Evolutionary conservation across 2,888 invertebrate species (phyloP).

Genomic region (Steinernema hermaphroditum): DNA sequence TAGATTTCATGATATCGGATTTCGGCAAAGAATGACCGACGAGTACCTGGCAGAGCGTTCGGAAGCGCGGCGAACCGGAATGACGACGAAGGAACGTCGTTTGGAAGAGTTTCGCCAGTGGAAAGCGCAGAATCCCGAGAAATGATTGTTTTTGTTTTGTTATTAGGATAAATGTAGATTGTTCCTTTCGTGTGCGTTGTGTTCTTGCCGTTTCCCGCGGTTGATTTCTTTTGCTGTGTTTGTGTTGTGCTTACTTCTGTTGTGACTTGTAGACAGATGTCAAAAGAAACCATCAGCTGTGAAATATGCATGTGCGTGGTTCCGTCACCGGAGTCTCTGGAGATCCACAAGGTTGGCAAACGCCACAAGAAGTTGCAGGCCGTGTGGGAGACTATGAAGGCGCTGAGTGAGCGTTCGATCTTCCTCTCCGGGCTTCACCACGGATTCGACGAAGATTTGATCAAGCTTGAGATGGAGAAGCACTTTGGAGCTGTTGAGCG

Average conservation of each 20-base stretch:
- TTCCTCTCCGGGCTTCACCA: conserved; percentile 33
- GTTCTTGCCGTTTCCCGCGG: neutral
- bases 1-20: conserved; percentile 62
- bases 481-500: conserved; percentile 37
- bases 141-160: neutral
- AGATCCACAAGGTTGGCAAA: conserved; percentile 32
- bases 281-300: conserved; percentile 28
- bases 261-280: neutral
- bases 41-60: conserved; percentile 54
- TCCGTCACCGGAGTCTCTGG: conserved; percentile 24
- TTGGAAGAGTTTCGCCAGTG: conserved; percentile 60
- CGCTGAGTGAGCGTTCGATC: conserved; percentile 37
- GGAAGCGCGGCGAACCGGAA: conserved; percentile 40
- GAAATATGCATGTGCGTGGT: conserved; percentile 35
- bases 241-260: neutral
- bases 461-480: conserved; percentile 16
- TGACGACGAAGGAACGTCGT: conserved; percentile 53
- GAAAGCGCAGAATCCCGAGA: conserved; percentile 46
- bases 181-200: neutral
- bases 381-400: neutral
- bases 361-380: conserved; percentile 32
- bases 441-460: conserved; percentile 1
- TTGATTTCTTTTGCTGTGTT: neutral
- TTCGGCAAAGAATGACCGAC: conserved; percentile 58
- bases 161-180: neutral